Conservation (phyloP, 1,140 invertebrate species). For the Zaprionus africanus region DNA sequence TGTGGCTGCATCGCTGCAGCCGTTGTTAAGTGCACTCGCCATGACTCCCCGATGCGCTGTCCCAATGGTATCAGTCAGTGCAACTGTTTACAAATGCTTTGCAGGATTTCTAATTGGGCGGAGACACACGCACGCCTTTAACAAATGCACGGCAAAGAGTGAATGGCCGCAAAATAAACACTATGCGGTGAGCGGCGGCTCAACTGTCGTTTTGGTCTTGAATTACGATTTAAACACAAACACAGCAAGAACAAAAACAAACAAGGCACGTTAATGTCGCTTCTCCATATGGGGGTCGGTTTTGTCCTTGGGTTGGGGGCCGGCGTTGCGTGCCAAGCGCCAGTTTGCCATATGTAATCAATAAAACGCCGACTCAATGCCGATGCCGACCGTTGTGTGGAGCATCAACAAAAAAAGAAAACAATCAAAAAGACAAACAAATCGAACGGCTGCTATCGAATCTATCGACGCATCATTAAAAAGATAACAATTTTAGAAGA, state of each 20-base stretch:
- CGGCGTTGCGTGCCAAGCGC: constrained; percentile 57
- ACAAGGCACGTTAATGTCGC: constrained; percentile 50
- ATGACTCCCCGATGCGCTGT: constrained; percentile 1
- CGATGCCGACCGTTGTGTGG: constrained; percentile 19
- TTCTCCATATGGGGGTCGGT: constrained; percentile 55
- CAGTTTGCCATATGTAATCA: constrained; percentile 55
- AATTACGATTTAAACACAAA: constrained; percentile 37
- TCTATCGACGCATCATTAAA: constrained; percentile 24
- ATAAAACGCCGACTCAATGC: constrained; percentile 53
- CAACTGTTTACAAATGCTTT: constrained; percentile 1
- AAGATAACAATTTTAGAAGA: not conserved
- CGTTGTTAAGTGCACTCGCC: constrained; percentile 3
- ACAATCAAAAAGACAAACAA: constrained; percentile 37
- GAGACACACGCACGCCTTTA: constrained; percentile 23
- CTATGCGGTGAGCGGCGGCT: constrained; percentile 9
- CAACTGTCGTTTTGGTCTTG: constrained; percentile 48
- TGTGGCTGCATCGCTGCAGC: not conserved
- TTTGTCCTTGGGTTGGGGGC: constrained; percentile 73
- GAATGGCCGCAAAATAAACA: constrained; percentile 46
- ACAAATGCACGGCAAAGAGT: constrained; percentile 27
- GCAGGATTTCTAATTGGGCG: constrained; percentile 9
- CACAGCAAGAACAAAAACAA: constrained; percentile 10
- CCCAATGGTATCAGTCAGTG: not conserved
- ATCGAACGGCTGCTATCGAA: constrained; percentile 32
- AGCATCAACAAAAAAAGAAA: constrained; percentile 30